phyloP scores from a whole-genome alignment of 2,113 vertebrate species.

The Corvus cornix region DNA sequence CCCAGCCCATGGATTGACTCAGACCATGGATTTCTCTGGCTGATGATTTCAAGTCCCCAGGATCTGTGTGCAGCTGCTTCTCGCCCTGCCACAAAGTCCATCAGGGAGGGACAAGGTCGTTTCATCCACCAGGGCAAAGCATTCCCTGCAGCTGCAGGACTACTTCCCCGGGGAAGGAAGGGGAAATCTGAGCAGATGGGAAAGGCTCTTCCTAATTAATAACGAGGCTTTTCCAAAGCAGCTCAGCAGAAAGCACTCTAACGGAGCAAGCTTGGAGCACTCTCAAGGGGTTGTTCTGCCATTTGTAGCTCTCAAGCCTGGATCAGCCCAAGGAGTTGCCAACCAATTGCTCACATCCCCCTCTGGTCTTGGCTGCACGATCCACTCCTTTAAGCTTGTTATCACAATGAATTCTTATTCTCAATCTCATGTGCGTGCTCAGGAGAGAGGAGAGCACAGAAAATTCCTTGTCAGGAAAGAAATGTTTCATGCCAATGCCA shows the following conservation, averaged over 20 bases:
- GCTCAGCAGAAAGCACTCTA: not conserved
- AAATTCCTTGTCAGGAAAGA: not conserved
- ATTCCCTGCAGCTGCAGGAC: not conserved
- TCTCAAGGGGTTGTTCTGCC: not conserved
- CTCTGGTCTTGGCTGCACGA: not conserved
- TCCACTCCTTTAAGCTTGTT: not conserved
- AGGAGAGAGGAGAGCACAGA: not conserved
- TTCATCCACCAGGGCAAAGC: not conserved
- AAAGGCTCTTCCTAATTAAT: not conserved
- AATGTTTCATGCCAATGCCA: not conserved
- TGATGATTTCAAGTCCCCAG: not conserved
- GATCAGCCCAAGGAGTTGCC: not conserved
- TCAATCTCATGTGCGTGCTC: not conserved
- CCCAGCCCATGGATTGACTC: not conserved
- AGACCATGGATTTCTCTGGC: not conserved
- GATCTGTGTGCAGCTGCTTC: not conserved
- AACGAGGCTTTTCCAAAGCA: not conserved
- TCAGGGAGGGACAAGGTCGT: not conserved
- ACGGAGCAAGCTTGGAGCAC: accelerated
- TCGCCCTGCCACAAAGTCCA: accelerated
- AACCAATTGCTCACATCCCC: not conserved
- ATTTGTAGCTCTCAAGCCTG: accelerated
- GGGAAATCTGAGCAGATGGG: not conserved
- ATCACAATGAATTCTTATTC: not conserved
- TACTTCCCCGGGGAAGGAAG: not conserved